Evolutionary conservation across 2,113 vertebrate species (phyloP).

Genomic region (Promerops cafer): DNA sequence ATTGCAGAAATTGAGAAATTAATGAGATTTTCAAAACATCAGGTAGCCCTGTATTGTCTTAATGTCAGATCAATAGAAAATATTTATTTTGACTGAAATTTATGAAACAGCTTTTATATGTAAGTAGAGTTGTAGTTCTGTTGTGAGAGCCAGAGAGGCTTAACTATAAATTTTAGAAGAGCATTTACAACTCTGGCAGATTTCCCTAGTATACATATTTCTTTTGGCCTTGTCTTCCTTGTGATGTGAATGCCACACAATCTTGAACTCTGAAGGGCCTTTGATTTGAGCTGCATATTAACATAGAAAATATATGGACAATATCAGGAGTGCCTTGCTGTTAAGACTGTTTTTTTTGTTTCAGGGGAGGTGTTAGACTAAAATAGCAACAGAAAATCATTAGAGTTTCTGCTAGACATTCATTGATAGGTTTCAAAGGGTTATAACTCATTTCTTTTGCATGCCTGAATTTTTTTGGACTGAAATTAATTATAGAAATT

Average conservation of each 20-base stretch:
- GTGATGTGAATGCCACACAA: background rate
- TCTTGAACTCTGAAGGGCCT: background rate
- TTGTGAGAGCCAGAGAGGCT: background rate
- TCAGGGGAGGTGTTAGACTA: background rate
- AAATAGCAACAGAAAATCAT: background rate
- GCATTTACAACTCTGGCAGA: background rate
- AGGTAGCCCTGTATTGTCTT: background rate
- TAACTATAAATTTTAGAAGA: background rate
- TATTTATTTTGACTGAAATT: background rate
- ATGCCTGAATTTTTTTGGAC: background rate
- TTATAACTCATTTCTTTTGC: background rate
- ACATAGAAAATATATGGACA: background rate
- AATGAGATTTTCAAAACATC: background rate
- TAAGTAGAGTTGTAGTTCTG: background rate
- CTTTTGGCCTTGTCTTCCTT: background rate
- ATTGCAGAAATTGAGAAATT: background rate
- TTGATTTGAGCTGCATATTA: background rate
- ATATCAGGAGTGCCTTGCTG: background rate
- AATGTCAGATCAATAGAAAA: background rate
- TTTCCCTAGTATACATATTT: background rate
- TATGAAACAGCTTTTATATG: background rate
- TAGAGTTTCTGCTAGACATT: background rate
- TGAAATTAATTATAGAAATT: background rate
- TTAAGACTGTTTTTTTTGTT: background rate
- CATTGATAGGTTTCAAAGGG: background rate